Percentiles rank a stretch among this genome's conserved stretches.
Evolutionary conservation across 2,113 vertebrate genomes (phyloP).

Genomic region (Silurus meridionalis): DNA sequence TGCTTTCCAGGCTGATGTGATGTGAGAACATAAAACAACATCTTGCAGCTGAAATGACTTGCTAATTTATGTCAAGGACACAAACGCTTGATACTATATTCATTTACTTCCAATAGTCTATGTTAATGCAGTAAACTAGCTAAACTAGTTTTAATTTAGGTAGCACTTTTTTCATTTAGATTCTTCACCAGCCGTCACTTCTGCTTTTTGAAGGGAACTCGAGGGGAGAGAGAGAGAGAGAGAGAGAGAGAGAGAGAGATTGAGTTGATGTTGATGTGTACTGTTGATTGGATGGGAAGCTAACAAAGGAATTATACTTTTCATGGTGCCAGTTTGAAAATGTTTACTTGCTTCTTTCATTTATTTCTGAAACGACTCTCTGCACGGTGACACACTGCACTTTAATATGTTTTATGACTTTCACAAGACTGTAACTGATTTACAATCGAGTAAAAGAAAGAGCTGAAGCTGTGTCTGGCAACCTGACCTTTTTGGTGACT

Average conservation of each 20-base stretch:
- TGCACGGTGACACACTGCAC: background rate
- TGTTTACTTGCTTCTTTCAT: background rate
- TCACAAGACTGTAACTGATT: slow-evolving; percentile 31
- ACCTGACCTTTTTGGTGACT: background rate
- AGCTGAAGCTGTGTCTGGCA: slow-evolving; percentile 4
- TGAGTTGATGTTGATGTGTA: background rate
- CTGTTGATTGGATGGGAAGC: background rate
- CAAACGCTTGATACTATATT: background rate
- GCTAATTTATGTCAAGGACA: background rate
- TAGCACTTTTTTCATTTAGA: background rate
- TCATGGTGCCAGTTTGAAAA: background rate
- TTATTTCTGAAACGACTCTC: background rate
- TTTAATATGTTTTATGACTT: slow-evolving; percentile 14
- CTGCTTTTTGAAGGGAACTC: background rate
- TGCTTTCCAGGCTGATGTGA: too few species aligned
- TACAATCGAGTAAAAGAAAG: slow-evolving; percentile 19
- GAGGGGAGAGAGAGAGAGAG: too few species aligned
- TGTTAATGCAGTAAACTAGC: background rate
- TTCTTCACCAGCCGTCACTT: background rate
- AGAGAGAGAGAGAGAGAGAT: too few species aligned
- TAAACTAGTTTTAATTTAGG: background rate
- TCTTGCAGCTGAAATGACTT: background rate
- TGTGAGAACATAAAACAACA: background rate
- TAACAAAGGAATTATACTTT: background rate
- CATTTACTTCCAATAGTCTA: background rate